Evolutionary conservation across 2,797 vertebrate genomes (phyloP), one percentile per base, ranked within the genome.

Genomic region (Melanotaenia trifasciata): DNA sequence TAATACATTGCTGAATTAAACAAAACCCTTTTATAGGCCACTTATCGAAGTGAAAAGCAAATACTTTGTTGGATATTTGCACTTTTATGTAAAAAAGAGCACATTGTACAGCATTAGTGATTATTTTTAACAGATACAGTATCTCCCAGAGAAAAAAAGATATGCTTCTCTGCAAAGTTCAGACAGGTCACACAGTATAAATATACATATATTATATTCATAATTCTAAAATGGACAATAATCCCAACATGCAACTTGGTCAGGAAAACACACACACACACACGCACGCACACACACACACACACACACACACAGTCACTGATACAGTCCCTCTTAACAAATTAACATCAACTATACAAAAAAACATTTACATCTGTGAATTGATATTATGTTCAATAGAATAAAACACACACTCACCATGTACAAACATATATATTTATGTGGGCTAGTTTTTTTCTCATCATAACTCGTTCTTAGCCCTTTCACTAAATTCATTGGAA

Each of bases 401-500:
- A 61, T 67, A n/a, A 57, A 58, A 63, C 56, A 67, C 73, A 71
- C 57, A 64, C 73, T 50, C 65, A 69, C 43, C 43, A 64, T 61
- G n/a, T 66, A 74, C 67, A 72, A 32, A 75, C 78, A 78, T 38
- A 79, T 62, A 75, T 36, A 69, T 28, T 18, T 59, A 65, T 9
- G 73, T 51, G 73, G 40, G 36, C 58, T 13, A 35, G 70, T 12
- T 28, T 20, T 80, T 81, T 80, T 72, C 81, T 92, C 16, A 63
- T 94, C 94, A 99, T 81, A 99, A 94, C 77, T 99, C 98, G 3
- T 96, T 96, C 69, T 94, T 96, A 12, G 70, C 43, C 50, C 84
- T 89, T 51, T 86, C 80, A 38, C 76, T 79, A n/a, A 71, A 85
- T 70, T 84, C 87, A 64, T 87, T 89, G 50, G 70, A 78, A 20